Conservation (phyloP, 2,888 invertebrate species). For the Thymelicus acteon region DNA sequence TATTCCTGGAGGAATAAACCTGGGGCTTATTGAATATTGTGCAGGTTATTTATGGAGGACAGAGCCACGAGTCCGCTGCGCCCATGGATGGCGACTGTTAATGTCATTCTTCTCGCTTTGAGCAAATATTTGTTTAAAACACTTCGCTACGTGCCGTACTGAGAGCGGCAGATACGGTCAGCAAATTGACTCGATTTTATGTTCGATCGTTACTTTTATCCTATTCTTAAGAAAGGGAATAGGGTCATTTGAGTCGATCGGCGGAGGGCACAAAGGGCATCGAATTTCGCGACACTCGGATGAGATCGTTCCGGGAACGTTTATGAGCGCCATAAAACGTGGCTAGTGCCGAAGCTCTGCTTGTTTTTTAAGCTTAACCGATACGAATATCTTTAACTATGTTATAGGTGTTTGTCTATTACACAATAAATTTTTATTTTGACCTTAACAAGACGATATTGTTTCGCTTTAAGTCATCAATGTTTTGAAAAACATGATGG, state of each 20-base stretch:
- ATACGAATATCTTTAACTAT: slow-evolving; percentile 15
- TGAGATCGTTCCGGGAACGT: slow-evolving; percentile 58
- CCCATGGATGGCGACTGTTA: slow-evolving; percentile 52
- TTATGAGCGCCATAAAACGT: slow-evolving; percentile 71
- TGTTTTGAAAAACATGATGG: too few species aligned
- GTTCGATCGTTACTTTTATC: slow-evolving; percentile 36
- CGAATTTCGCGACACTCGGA: slow-evolving; percentile 65
- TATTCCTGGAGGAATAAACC: slow-evolving; percentile 83
- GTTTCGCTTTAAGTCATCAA: too few species aligned
- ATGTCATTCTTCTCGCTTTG: slow-evolving; percentile 35
- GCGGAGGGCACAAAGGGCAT: slow-evolving; percentile 59
- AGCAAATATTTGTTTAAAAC: slow-evolving; percentile 36
- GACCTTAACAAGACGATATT: too few species aligned
- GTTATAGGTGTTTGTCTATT: not conserved
- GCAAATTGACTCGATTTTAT: slow-evolving; percentile 33
- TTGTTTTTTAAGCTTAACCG: slow-evolving; percentile 22
- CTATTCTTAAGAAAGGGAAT: slow-evolving; percentile 32
- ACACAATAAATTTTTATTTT: too few species aligned
- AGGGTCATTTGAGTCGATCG: slow-evolving; percentile 42
- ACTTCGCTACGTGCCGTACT: slow-evolving; percentile 16
- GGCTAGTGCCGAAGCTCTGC: slow-evolving; percentile 57
- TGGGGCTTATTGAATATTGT: slow-evolving; percentile 80
- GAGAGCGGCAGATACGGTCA: slow-evolving; percentile 22
- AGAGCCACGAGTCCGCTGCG: slow-evolving; percentile 73
- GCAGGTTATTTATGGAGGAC: slow-evolving; percentile 80